Evolutionary conservation across 2,113 vertebrate species (phyloP).

Genomic region (Embiotoca jacksoni): DNA sequence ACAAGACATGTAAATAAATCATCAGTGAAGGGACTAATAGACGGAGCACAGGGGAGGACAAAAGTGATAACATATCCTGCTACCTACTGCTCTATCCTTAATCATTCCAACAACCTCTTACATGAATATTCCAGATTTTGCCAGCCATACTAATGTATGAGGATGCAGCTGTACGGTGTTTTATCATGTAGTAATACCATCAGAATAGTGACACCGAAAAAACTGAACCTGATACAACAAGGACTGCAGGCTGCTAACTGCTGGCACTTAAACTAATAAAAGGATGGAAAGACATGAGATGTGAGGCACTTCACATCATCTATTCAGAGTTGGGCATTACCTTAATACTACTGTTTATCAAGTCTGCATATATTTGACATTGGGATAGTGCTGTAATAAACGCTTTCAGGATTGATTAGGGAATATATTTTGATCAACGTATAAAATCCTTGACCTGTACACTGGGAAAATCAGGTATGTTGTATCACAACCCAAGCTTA

Average conservation of each 20-base stretch:
- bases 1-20: conserved; percentile 78
- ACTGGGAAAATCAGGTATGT: too few relatives aligned
- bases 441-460: too few relatives aligned
- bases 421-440: too few relatives aligned
- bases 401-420: too few relatives aligned
- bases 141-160: conserved; percentile 54
- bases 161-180: conserved; percentile 22
- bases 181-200: conserved; percentile 36
- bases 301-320: background rate
- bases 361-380: background rate
- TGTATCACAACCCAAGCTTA: too few relatives aligned
- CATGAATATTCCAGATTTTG: conserved; percentile 70
- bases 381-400: too few relatives aligned
- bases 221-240: background rate
- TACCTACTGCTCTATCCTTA: conserved; percentile 60
- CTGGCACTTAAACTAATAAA: background rate
- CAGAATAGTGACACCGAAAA: conserved; percentile 6
- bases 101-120: conserved; percentile 70
- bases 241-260: background rate
- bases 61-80: conserved; percentile 69
- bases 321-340: background rate
- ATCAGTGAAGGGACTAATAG: conserved; percentile 77
- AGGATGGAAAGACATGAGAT: background rate
- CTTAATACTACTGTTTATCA: background rate
- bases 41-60: conserved; percentile 60